A percentile compares a stretch with the other conserved stretches of the same genome.
These are phyloP conservation scores for Oncorhynchus mykiss DNA, from an alignment of 2,113 vertebrate species.

Conservation along the genomic window DNA sequence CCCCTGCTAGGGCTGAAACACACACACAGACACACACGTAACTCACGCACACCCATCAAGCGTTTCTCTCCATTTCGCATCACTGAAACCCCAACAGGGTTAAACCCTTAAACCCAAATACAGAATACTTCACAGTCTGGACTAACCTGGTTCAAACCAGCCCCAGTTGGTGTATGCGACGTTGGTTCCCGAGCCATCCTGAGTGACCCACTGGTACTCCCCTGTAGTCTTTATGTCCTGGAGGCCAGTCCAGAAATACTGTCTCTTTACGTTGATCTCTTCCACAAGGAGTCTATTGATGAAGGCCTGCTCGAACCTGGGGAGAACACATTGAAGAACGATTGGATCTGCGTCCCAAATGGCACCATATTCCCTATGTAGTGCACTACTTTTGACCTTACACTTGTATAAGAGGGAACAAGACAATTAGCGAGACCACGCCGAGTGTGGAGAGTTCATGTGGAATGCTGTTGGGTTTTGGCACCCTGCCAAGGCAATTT, in stretches of 20 bases:
- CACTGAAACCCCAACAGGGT: too few species aligned
- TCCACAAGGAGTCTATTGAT: constrained; percentile 85
- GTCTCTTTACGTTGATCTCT: constrained; percentile 63
- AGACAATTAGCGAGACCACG: background rate
- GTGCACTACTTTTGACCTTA: too few species aligned
- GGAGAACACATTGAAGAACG: background rate
- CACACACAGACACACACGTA: background rate
- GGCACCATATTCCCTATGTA: too few species aligned
- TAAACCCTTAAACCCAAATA: background rate
- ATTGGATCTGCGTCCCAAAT: too few species aligned
- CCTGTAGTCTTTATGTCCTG: constrained; percentile 78
- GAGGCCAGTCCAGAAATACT: constrained; percentile 89
- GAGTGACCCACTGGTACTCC: constrained; percentile 83
- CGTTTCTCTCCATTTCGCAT: too few species aligned
- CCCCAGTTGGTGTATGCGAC: constrained; percentile 89
- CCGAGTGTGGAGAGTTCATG: background rate
- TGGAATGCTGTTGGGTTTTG: background rate
- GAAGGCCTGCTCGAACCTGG: constrained; percentile 95
- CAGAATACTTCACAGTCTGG: background rate
- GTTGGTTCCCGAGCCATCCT: constrained; percentile 49
- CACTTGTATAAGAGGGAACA: background rate
- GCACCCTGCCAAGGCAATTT: background rate
- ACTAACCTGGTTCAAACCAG: constrained; percentile 73
- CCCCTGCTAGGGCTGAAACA: constrained; percentile 65
- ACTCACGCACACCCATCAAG: background rate